These are phyloP conservation scores for Brachyopa scutellaris DNA, from an alignment of 2,888 invertebrate species.

Conservation along the genomic window DNA sequence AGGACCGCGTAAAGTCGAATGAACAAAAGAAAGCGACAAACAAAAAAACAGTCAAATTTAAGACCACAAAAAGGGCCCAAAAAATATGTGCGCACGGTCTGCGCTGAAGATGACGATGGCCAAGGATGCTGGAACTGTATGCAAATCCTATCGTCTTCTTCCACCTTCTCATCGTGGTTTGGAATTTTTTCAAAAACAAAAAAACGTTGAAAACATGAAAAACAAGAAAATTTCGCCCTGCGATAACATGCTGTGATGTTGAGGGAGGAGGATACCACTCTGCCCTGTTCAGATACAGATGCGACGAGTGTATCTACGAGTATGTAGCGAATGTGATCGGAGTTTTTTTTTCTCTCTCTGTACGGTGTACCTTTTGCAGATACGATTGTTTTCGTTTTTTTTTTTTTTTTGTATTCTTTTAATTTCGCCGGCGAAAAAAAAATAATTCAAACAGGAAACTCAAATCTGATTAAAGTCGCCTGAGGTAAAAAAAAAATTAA, in stretches of 20 bases:
- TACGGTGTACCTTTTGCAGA: constrained; percentile 53
- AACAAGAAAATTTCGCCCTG: constrained; percentile 69
- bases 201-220: constrained; percentile 60
- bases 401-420: constrained; percentile 25
- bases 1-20: constrained; percentile 1
- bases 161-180: constrained; percentile 24
- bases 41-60: constrained; percentile 11
- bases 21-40: background rate
- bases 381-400: constrained; percentile 27
- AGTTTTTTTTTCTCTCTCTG: constrained; percentile 35
- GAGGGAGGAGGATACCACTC: constrained; percentile 56
- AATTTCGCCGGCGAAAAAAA: constrained; percentile 47
- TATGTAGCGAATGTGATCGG: constrained; percentile 36
- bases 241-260: constrained; percentile 64
- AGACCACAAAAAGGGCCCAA: constrained; percentile 42
- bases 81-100: background rate
- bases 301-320: too few species aligned
- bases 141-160: constrained; percentile 60
- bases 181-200: constrained; percentile 43
- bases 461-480: constrained; percentile 70
- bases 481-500: constrained; percentile 24
- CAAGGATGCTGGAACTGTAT: constrained; percentile 57
- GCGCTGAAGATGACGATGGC: constrained; percentile 12
- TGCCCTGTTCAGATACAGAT: background rate
- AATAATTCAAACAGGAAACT: constrained; percentile 62